These are phyloP conservation scores for Columba guinea DNA, from an alignment of 2,797 vertebrate species.

Conservation along the genomic window DNA sequence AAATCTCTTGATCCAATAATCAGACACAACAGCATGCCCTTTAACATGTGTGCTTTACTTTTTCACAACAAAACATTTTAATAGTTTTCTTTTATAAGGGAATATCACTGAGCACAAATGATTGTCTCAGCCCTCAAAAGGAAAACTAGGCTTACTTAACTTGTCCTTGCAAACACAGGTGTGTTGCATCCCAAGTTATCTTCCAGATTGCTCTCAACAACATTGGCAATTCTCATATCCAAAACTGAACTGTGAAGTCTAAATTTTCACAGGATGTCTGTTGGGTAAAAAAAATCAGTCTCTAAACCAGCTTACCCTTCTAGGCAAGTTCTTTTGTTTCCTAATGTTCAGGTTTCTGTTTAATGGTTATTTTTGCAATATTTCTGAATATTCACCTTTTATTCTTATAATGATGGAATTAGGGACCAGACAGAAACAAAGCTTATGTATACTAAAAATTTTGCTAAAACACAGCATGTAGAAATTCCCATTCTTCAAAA, in stretches of 20 bases:
- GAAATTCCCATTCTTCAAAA: not conserved
- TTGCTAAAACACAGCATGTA: not conserved
- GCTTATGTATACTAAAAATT: not conserved
- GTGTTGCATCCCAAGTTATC: not conserved
- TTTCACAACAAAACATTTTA: not conserved
- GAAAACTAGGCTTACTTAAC: not conserved
- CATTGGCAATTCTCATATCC: not conserved
- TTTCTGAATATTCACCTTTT: not conserved
- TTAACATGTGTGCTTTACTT: not conserved
- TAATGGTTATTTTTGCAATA: not conserved
- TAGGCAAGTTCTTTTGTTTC: not conserved
- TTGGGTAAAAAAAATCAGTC: not conserved
- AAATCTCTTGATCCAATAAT: not conserved
- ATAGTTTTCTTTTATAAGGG: not conserved
- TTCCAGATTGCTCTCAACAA: not conserved
- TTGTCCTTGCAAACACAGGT: not conserved
- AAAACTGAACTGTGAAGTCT: not conserved
- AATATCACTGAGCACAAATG: not conserved
- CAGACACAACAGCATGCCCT: not conserved
- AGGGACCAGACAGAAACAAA: not conserved
- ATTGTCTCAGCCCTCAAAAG: not conserved
- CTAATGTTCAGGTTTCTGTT: not conserved
- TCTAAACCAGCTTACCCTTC: not conserved
- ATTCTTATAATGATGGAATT: not conserved
- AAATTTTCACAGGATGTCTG: not conserved